Evolutionary conservation across 2,113 vertebrate genomes (phyloP).

Genomic region (Neogale vison): DNA sequence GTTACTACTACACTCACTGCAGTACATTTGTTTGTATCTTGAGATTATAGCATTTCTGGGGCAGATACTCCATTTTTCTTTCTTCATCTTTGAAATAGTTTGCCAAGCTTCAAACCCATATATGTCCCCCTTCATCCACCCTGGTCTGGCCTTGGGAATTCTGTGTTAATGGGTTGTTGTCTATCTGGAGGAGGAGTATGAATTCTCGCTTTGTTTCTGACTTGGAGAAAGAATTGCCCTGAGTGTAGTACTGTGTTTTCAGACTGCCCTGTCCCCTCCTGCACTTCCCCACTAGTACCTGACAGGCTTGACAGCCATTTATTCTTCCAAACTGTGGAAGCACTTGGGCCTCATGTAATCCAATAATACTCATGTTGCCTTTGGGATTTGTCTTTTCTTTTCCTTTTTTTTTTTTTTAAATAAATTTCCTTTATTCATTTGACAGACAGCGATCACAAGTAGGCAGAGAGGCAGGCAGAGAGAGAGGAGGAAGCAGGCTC

Average conservation of each 20-base stretch:
- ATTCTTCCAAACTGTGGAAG: background rate
- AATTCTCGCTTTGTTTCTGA: background rate
- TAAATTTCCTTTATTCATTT: too few relatives aligned
- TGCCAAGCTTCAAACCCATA: background rate
- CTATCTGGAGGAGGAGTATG: background rate
- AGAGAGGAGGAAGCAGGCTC: too few relatives aligned
- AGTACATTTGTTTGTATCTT: constrained; percentile 1
- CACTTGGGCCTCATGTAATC: background rate
- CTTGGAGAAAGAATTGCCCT: background rate
- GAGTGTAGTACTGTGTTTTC: background rate
- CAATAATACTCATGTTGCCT: background rate
- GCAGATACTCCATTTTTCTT: background rate
- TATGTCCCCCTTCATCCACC: background rate
- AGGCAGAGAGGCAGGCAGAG: too few relatives aligned
- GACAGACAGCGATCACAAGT: too few relatives aligned
- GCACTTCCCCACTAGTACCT: background rate
- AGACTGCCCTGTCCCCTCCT: background rate
- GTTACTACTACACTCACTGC: background rate
- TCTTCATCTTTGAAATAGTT: background rate
- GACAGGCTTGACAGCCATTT: background rate
- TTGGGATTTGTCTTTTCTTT: background rate
- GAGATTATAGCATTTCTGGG: background rate
- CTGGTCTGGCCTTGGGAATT: background rate
- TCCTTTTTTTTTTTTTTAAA: too few relatives aligned
- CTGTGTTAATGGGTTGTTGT: background rate